These are phyloP conservation scores for Blomia tropicalis DNA, from an alignment of 2,888 invertebrate species.

Conservation along the genomic window DNA sequence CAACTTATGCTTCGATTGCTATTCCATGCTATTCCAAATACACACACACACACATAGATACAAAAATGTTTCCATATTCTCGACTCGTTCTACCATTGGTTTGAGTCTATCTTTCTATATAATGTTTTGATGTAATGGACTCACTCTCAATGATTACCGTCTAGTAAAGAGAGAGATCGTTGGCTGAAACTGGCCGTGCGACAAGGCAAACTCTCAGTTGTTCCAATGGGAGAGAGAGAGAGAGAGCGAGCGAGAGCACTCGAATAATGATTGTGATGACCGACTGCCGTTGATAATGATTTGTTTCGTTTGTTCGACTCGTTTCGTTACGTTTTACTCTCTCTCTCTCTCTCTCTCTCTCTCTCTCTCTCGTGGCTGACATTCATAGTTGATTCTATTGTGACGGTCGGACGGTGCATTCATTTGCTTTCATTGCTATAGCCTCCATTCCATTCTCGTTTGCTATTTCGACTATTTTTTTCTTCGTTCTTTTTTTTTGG, in stretches of 20 bases:
- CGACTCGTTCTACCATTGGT: neutral
- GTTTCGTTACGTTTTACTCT: slow-evolving; percentile 14
- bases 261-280: slow-evolving; percentile 15
- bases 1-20: neutral
- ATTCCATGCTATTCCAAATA: too few relatives aligned
- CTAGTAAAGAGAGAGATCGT: slow-evolving; percentile 2
- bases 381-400: slow-evolving; percentile 8
- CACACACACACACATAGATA: too few relatives aligned
- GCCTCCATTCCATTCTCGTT: too few relatives aligned
- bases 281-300: slow-evolving; percentile 15
- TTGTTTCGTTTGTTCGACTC: too few relatives aligned
- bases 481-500: too few relatives aligned
- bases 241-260: neutral
- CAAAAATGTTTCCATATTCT: neutral
- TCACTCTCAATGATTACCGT: slow-evolving; percentile 10
- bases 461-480: too few relatives aligned
- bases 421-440: too few relatives aligned
- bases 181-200: too few relatives aligned
- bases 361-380: neutral
- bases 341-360: too few relatives aligned
- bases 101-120: neutral
- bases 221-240: neutral
- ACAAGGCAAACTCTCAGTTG: neutral
- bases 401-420: neutral
- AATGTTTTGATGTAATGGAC: too few relatives aligned